phyloP scores from a whole-genome alignment of 2,113 vertebrate genomes.

The Axis porcinus region DNA sequence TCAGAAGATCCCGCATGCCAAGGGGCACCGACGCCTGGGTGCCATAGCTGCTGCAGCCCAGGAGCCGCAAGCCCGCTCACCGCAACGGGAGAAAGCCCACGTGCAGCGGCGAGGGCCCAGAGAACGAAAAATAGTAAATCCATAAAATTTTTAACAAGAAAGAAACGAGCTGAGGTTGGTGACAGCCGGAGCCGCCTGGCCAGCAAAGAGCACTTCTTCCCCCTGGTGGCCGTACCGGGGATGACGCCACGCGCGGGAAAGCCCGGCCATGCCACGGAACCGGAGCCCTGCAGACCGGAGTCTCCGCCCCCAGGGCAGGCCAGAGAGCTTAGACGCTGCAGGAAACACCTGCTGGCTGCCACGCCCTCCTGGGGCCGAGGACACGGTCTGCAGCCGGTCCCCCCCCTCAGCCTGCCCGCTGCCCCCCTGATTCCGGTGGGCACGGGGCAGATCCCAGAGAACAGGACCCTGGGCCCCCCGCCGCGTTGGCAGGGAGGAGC shows the following conservation, averaged over 20 bases:
- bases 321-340: fast-evolving
- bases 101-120: background rate
- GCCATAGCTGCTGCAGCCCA: background rate
- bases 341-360: fast-evolving
- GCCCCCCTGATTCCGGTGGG: fast-evolving
- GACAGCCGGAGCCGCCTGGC: fast-evolving
- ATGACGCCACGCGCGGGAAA: fast-evolving
- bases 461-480: background rate
- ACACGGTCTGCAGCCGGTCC: background rate
- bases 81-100: background rate
- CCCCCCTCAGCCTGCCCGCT: background rate
- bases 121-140: background rate
- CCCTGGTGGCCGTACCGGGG: background rate
- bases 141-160: background rate
- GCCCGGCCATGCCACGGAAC: fast-evolving
- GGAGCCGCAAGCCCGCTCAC: background rate
- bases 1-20: background rate
- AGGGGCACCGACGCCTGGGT: background rate
- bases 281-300: fast-evolving
- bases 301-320: no score
- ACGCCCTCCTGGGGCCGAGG: fast-evolving
- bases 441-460: fast-evolving
- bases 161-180: fast-evolving
- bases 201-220: background rate
- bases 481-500: fast-evolving